Evolutionary conservation across 37 sponge, comb jelly and placozoan species (phyloP).

Genomic region (Crambe crambe): DNA sequence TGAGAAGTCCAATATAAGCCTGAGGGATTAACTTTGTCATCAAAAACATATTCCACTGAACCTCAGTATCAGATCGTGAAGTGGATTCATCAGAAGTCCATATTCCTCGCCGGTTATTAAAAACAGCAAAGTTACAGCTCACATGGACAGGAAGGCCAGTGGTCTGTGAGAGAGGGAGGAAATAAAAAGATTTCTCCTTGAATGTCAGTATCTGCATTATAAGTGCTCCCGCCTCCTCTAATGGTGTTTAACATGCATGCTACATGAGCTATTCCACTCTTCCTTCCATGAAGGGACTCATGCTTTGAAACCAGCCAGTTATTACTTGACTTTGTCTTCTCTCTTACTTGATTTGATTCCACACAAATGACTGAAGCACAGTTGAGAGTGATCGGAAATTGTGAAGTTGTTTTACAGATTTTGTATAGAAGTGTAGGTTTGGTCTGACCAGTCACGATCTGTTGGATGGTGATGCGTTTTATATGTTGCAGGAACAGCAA

Average conservation of each 20-base stretch:
- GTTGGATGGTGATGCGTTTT: slow-evolving; percentile 28
- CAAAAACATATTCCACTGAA: slow-evolving; percentile 43
- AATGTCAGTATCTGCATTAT: background rate
- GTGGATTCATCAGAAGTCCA: slow-evolving; percentile 42
- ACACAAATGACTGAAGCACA: background rate
- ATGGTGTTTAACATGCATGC: background rate
- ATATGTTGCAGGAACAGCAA: slow-evolving; percentile 54
- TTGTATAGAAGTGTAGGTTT: background rate
- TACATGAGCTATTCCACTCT: background rate
- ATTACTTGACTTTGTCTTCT: background rate
- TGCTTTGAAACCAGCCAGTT: background rate
- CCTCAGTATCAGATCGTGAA: slow-evolving; percentile 11
- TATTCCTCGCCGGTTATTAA: slow-evolving; percentile 63
- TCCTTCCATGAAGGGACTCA: background rate
- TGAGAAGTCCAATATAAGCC: slow-evolving; percentile 37
- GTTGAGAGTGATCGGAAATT: background rate
- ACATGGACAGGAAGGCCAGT: slow-evolving; percentile 80
- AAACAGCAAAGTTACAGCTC: slow-evolving; percentile 68
- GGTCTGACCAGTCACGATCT: slow-evolving; percentile 5
- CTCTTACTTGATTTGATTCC: background rate
- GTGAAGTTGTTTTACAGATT: background rate
- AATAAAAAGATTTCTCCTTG: slow-evolving; percentile 53
- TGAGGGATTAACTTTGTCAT: slow-evolving; percentile 37
- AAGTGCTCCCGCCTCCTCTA: background rate
- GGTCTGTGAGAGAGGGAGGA: slow-evolving; percentile 29